phyloP scores from a whole-genome alignment of 2,113 vertebrate species.

The Collichthys lucidus region DNA sequence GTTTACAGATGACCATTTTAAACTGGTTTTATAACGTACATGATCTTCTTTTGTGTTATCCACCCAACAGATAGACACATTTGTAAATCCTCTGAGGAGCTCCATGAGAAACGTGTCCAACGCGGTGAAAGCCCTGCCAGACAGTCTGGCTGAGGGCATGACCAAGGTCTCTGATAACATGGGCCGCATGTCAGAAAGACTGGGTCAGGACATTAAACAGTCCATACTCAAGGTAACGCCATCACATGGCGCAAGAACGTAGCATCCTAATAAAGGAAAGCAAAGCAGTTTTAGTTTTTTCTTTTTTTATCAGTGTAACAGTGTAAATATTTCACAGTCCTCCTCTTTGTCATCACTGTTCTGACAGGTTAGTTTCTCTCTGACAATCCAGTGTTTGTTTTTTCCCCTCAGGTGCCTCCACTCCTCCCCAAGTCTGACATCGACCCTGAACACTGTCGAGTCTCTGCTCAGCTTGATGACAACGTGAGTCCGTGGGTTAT shows the following conservation, averaged over 20 bases:
- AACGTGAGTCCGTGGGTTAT: slow-evolving; percentile 87
- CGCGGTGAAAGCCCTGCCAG: slow-evolving; percentile 95
- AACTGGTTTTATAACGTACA: not conserved
- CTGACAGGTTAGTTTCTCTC: not conserved
- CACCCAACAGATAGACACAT: slow-evolving; percentile 93
- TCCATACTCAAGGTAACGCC: slow-evolving; percentile 95
- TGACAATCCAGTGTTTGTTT: not conserved
- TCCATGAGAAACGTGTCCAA: slow-evolving; percentile 99
- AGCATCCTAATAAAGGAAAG: not conserved
- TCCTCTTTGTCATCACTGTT: not conserved
- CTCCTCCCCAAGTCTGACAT: slow-evolving; percentile 93
- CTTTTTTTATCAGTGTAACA: not conserved
- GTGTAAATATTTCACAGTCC: not conserved
- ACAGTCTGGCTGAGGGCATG: slow-evolving; percentile 98
- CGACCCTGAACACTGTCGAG: slow-evolving; percentile 94
- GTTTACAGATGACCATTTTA: not conserved
- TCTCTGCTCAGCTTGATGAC: slow-evolving; percentile 97
- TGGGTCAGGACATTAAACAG: slow-evolving; percentile 98
- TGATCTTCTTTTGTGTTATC: not conserved
- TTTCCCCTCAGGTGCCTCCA: slow-evolving; percentile 88
- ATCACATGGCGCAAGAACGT: no score
- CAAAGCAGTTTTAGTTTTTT: not conserved
- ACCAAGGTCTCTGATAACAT: slow-evolving; percentile 98
- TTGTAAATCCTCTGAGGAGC: slow-evolving; percentile 98
- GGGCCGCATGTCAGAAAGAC: slow-evolving; percentile 97